A percentile compares a stretch with the other conserved stretches of the same genome.
These are phyloP conservation scores for Norana najaformis DNA, from an alignment of 2,888 invertebrate species.

Conservation along the genomic window DNA sequence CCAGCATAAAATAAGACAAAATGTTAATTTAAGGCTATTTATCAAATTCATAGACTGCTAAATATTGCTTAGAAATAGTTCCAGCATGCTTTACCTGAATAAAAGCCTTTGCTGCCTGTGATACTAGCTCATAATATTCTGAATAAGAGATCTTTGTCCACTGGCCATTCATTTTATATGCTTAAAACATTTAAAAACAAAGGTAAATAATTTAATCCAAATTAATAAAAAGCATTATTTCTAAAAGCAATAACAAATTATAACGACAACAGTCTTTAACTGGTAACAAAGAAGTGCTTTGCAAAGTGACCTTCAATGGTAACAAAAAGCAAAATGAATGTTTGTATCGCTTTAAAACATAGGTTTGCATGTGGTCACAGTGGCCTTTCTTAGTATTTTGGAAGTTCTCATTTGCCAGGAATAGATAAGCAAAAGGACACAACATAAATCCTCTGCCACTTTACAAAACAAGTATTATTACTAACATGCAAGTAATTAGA, in stretches of 20 bases:
- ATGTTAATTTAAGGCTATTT: no score
- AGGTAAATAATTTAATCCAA: neutral
- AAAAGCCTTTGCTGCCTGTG: slow-evolving; percentile 36
- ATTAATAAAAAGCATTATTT: neutral
- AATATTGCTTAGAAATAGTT: neutral
- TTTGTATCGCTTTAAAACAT: neutral
- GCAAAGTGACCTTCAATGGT: neutral
- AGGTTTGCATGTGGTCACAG: neutral
- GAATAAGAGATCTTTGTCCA: slow-evolving; percentile 32
- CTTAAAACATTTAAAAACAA: slow-evolving; percentile 22
- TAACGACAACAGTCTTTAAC: neutral
- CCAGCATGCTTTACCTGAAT: slow-evolving; percentile 27
- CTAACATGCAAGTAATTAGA: neutral
- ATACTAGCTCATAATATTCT: slow-evolving; percentile 31
- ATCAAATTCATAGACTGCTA: no score
- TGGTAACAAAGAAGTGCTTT: neutral
- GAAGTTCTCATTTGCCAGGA: neutral
- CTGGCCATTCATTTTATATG: slow-evolving; percentile 31
- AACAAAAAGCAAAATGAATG: neutral
- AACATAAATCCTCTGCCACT: neutral
- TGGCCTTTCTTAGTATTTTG: neutral
- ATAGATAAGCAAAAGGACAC: neutral
- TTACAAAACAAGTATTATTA: neutral
- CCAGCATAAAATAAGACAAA: no score
- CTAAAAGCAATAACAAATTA: neutral